A percentile compares a stretch with the other conserved stretches of the same genome.
Evolutionary conservation across 2,113 vertebrate species (phyloP).

Genomic region (Myotis lucifugus): DNA sequence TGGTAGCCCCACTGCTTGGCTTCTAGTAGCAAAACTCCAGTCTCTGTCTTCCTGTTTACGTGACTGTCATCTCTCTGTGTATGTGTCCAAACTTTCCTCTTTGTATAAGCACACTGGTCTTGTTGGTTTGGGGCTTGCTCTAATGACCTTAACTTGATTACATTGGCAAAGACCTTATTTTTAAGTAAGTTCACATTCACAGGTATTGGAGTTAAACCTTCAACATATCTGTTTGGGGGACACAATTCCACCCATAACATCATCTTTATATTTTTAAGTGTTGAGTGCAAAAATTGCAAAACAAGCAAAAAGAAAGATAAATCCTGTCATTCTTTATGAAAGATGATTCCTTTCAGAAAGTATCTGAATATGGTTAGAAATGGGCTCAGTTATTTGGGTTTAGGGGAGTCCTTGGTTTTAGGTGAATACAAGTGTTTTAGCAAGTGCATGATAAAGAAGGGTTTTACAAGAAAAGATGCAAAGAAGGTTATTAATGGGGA

Average conservation of each 20-base stretch:
- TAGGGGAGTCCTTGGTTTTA: not conserved
- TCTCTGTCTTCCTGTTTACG: not conserved
- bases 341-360: not conserved
- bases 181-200: not conserved
- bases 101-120: not conserved
- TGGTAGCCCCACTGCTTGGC: not conserved
- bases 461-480: not conserved
- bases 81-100: not conserved
- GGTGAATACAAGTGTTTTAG: not conserved
- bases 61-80: not conserved
- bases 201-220: not conserved
- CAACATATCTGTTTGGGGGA: not conserved
- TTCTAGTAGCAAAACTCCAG: not conserved
- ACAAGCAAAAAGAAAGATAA: slow-evolving; percentile 23
- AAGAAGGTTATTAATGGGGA: not conserved
- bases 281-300: not conserved
- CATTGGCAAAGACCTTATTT: not conserved
- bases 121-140: not conserved
- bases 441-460: not conserved
- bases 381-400: not conserved
- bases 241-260: not conserved
- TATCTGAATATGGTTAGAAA: slow-evolving; percentile 18
- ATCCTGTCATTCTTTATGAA: not conserved
- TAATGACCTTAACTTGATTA: not conserved
- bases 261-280: not conserved